Evolutionary conservation across 2,797 vertebrate species (phyloP).

Genomic region (Tamandua tetradactyla): DNA sequence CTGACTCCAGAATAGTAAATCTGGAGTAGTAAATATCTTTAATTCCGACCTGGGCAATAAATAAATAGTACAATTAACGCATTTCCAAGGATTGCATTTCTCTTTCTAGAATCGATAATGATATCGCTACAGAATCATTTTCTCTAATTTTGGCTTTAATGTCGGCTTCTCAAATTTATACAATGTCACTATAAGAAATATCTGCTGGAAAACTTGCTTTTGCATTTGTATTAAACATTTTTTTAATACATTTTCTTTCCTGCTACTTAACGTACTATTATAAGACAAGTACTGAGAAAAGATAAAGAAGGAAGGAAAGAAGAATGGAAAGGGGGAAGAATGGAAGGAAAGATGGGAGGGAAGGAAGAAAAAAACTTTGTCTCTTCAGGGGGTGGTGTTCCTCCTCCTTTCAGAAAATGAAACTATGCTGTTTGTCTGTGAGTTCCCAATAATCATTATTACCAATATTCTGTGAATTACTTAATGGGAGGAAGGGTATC

Average conservation of each 20-base stretch:
- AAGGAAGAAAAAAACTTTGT: neutral
- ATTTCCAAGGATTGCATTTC: neutral
- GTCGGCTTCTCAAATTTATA: neutral
- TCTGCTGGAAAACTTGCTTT: conserved; percentile 11
- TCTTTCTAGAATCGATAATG: neutral
- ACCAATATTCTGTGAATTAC: neutral
- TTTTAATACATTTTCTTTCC: neutral
- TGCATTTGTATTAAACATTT: neutral
- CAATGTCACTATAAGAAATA: neutral
- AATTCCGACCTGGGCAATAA: neutral
- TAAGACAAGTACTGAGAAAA: neutral
- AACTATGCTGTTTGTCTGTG: too few relatives aligned
- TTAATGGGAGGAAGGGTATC: neutral
- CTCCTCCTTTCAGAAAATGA: too few relatives aligned
- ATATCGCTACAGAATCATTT: neutral
- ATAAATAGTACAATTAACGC: neutral
- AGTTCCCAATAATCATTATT: too few relatives aligned
- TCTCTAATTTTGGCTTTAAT: neutral
- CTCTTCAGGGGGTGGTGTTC: neutral
- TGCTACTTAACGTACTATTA: neutral
- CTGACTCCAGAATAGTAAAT: neutral
- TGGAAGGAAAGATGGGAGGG: too few relatives aligned
- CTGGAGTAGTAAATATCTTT: conserved; percentile 12
- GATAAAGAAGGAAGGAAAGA: neutral
- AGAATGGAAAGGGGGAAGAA: too few relatives aligned